Percentiles rank a stretch among this genome's conserved stretches.
Evolutionary conservation across 2,797 vertebrate species (phyloP).

Genomic region (Melanotaenia boesemani): DNA sequence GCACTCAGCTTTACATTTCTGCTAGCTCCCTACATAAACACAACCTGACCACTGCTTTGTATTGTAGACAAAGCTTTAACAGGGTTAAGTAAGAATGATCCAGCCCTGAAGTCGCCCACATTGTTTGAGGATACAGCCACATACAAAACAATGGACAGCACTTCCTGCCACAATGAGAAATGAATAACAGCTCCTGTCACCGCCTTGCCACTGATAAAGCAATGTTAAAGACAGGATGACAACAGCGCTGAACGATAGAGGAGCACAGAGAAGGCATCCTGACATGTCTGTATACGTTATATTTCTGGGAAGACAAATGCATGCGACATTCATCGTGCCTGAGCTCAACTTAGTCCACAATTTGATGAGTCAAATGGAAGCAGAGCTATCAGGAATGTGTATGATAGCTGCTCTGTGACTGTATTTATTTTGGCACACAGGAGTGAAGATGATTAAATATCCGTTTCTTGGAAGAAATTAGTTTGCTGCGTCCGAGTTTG

Average conservation of each 20-base stretch:
- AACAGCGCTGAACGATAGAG: conserved; percentile 33
- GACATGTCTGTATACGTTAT: conserved; percentile 48
- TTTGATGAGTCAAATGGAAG: conserved; percentile 56
- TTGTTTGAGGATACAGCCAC: conserved; percentile 44
- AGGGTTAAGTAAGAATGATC: conserved; percentile 25
- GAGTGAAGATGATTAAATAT: conserved; percentile 38
- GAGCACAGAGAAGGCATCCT: conserved; percentile 18
- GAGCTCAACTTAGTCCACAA: conserved; percentile 26
- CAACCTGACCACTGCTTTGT: conserved; percentile 12
- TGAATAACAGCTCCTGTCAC: conserved; percentile 39
- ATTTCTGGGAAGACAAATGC: conserved; percentile 46
- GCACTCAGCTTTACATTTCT: conserved; percentile 5
- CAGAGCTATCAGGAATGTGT: conserved; percentile 20
- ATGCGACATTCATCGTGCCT: conserved; percentile 30
- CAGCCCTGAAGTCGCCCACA: conserved; percentile 23
- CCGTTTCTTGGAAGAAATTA: conserved; percentile 37
- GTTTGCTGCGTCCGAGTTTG: conserved; percentile 29
- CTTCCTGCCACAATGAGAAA: conserved; percentile 61
- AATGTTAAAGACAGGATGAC: conserved; percentile 49
- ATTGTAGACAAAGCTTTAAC: conserved; percentile 24
- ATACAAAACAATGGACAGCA: conserved; percentile 36
- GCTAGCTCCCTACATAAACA: conserved; percentile 13
- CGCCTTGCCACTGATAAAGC: conserved; percentile 45
- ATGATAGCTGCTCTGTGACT: conserved; percentile 13
- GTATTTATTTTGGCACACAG: conserved; percentile 37